These are phyloP conservation scores for Teleiodes luculella DNA, from an alignment of 2,888 invertebrate genomes.

Conservation along the genomic window DNA sequence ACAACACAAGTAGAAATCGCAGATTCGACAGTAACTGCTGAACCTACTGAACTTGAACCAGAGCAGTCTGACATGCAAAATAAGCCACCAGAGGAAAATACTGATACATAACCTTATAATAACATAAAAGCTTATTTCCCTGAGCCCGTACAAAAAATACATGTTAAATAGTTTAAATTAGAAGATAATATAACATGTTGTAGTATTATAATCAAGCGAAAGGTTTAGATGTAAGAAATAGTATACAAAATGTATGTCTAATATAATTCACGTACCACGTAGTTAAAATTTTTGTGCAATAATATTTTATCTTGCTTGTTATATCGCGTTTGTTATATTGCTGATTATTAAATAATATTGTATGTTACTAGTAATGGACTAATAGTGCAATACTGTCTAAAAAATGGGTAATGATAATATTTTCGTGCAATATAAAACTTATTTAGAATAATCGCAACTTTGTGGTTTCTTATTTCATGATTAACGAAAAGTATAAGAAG, in stretches of 20 bases:
- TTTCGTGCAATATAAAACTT: conserved; percentile 45
- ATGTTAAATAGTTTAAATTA: neutral
- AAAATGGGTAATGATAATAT: conserved; percentile 56
- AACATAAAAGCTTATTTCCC: neutral
- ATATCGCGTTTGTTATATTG: neutral
- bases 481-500: neutral
- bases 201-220: neutral
- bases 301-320: neutral
- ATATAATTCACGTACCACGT: too few relatives aligned
- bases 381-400: neutral
- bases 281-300: too few relatives aligned
- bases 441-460: too few relatives aligned
- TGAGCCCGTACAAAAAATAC: neutral
- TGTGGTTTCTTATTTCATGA: too few relatives aligned
- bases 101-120: neutral
- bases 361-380: neutral
- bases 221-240: neutral
- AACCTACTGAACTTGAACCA: neutral
- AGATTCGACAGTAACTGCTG: neutral
- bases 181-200: neutral
- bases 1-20: neutral
- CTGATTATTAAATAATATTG: neutral
- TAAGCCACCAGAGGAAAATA: neutral
- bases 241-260: neutral
- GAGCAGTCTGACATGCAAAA: neutral